phyloP scores from a whole-genome alignment of 2,113 vertebrate genomes.

The Thalassoma bifasciatum region DNA sequence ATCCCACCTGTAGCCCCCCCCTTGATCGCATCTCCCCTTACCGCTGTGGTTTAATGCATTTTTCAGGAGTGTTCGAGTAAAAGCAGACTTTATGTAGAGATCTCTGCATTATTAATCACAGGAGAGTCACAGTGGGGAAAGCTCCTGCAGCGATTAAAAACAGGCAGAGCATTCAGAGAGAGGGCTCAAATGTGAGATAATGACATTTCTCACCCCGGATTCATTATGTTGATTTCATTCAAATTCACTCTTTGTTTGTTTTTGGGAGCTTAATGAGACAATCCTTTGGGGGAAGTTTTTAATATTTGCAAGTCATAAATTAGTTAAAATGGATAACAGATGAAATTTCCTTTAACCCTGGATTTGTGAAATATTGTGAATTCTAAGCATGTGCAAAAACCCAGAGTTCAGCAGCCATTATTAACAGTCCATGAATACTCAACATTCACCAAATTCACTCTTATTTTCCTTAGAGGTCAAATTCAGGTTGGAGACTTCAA shows the following conservation, averaged over 20 bases:
- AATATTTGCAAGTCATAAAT: background rate
- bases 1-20: background rate
- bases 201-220: background rate
- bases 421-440: too few species aligned
- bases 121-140: slow-evolving; percentile 11
- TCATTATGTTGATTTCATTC: slow-evolving; percentile 19
- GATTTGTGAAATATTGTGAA: slow-evolving; percentile 20
- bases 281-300: too few species aligned
- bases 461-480: too few species aligned
- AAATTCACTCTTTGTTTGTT: background rate
- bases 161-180: slow-evolving; percentile 12
- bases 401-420: background rate
- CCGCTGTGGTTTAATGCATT: slow-evolving; percentile 29
- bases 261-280: background rate
- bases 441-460: too few species aligned
- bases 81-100: slow-evolving; percentile 31
- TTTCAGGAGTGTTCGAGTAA: slow-evolving; percentile 20
- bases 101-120: slow-evolving; percentile 54
- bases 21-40: background rate
- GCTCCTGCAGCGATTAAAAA: slow-evolving; percentile 25
- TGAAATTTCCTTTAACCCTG: background rate
- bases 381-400: background rate
- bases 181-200: background rate
- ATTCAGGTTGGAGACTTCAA: too few species aligned
- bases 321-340: slow-evolving; percentile 15